A percentile compares a stretch with the other conserved stretches of the same genome.
These are phyloP conservation scores for Centropus bengalensis DNA, from an alignment of 2,113 vertebrate species.

Conservation along the genomic window DNA sequence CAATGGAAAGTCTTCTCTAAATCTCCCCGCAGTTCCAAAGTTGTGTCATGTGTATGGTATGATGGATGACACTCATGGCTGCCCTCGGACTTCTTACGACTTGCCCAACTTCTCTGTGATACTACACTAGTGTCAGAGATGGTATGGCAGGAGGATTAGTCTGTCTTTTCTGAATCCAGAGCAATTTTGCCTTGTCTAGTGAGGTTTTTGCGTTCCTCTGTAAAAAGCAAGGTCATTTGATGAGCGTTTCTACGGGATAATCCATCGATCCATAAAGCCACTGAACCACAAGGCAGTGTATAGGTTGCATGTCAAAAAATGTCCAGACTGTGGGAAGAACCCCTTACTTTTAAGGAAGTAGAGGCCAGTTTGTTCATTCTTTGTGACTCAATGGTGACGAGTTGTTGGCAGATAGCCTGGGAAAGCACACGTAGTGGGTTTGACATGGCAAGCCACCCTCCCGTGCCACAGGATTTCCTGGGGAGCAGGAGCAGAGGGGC, in stretches of 20 bases:
- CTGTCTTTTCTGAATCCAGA: not conserved
- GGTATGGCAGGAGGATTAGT: not conserved
- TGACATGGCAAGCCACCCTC: not conserved
- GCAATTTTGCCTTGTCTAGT: not conserved
- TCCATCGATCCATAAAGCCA: not conserved
- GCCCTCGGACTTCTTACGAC: not conserved
- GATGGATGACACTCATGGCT: not conserved
- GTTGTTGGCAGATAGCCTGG: not conserved
- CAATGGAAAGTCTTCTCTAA: not conserved
- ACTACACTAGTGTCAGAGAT: not conserved
- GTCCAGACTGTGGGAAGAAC: not conserved
- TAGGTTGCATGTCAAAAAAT: not conserved
- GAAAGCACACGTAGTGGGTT: accelerated
- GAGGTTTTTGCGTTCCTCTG: not conserved
- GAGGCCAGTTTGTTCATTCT: not conserved
- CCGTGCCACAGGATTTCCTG: not conserved
- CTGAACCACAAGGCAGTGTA: not conserved
- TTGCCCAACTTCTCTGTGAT: not conserved
- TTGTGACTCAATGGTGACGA: not conserved
- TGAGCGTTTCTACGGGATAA: not conserved
- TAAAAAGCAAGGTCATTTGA: not conserved
- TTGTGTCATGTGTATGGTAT: not conserved
- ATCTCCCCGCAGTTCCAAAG: not conserved
- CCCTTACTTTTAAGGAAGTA: not conserved
- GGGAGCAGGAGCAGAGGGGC: not conserved